Percentiles rank a stretch among this genome's conserved stretches.
These are phyloP conservation scores for Melanotus villosus DNA, from an alignment of 2,888 invertebrate species.

Conservation along the genomic window DNA sequence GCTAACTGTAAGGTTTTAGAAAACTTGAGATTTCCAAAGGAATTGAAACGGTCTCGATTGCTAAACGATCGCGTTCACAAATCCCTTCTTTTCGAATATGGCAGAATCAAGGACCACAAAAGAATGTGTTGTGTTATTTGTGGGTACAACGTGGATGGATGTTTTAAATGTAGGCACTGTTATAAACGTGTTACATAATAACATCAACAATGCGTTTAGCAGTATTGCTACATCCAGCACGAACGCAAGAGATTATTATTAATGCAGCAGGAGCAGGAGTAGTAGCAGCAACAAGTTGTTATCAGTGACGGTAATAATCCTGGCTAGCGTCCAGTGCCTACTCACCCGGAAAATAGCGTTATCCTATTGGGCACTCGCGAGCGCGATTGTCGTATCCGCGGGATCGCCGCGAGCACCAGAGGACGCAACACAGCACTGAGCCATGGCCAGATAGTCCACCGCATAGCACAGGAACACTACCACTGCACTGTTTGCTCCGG, in stretches of 20 bases:
- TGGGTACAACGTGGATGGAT: slow-evolving; percentile 4
- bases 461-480: slow-evolving; percentile 49
- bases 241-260: not conserved
- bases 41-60: too few species aligned
- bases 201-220: slow-evolving; percentile 12
- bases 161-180: slow-evolving; percentile 19
- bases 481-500: slow-evolving; percentile 57
- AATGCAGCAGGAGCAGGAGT: slow-evolving; percentile 3
- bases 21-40: too few species aligned
- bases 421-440: slow-evolving; percentile 62
- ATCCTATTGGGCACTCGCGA: slow-evolving; percentile 65
- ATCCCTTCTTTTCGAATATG: not conserved
- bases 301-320: slow-evolving; percentile 34
- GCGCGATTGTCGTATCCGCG: slow-evolving; percentile 59
- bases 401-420: slow-evolving; percentile 64
- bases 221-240: not conserved
- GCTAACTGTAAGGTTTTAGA: too few species aligned
- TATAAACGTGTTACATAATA: slow-evolving; percentile 12
- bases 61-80: too few species aligned
- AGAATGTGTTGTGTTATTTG: not conserved
- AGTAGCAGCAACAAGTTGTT: slow-evolving; percentile 47
- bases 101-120: slow-evolving; percentile 4
- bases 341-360: slow-evolving; percentile 62
- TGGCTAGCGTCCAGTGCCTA: slow-evolving; percentile 47
- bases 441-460: slow-evolving; percentile 62